Evolutionary conservation across 30 jellyfish, hydroid and myxozoan genomes (phyloP).

Genomic region (Catostylus mosaicus): DNA sequence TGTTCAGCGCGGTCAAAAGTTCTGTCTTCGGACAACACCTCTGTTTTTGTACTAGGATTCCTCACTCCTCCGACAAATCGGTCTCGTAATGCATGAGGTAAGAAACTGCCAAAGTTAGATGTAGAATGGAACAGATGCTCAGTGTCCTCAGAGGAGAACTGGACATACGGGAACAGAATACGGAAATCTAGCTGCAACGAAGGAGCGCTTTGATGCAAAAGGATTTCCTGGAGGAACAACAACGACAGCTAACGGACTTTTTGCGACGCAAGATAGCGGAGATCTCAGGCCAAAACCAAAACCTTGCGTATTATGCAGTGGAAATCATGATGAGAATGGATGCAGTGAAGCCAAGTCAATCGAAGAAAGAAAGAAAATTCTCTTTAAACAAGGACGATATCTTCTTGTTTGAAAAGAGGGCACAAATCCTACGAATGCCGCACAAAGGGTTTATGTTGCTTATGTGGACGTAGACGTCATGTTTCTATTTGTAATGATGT

Average conservation of each 20-base stretch:
- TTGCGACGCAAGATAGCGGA: constrained; percentile 5
- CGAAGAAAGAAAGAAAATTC: neutral
- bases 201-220: neutral
- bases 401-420: neutral
- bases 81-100: constrained; percentile 22
- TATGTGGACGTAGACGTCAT: too few species aligned
- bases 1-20: constrained; percentile 42
- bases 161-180: constrained; percentile 16
- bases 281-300: neutral
- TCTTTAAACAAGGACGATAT: neutral
- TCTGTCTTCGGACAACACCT: constrained; percentile 43
- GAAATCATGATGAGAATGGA: neutral
- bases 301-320: neutral
- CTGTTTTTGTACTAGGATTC: constrained; percentile 40
- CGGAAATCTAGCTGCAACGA: neutral
- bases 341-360: neutral
- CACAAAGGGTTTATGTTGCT: too few species aligned
- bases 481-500: too few species aligned
- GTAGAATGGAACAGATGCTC: constrained; percentile 21
- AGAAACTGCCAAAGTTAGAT: constrained; percentile 4
- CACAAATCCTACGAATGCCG: constrained; percentile 2
- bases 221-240: neutral
- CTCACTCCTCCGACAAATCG: constrained; percentile 23
- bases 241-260: neutral
- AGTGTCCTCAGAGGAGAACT: constrained; percentile 2